Percentiles rank a stretch among this genome's conserved stretches.
phyloP scores from a whole-genome alignment of 2,797 vertebrate genomes.

The Tokudaia tokunoshimensis region DNA sequence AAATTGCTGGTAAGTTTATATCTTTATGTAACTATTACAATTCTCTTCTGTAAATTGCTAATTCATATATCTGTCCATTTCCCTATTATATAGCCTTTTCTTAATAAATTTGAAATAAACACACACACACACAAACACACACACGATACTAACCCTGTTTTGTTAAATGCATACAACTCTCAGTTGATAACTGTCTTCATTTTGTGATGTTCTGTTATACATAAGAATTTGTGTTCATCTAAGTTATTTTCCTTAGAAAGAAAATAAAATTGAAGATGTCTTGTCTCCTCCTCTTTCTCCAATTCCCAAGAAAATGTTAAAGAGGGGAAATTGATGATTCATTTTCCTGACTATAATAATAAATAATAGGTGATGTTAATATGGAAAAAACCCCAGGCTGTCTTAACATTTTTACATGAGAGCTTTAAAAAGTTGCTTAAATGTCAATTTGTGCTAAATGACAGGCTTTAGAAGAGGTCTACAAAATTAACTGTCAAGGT shows the following conservation, averaged over 20 bases:
- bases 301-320: conserved; percentile 65
- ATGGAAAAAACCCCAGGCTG: conserved; percentile 4
- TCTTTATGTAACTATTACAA: not conserved
- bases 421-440: conserved; percentile 74
- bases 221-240: conserved; percentile 60
- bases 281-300: not conserved
- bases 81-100: not conserved
- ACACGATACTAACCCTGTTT: not conserved
- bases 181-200: not conserved
- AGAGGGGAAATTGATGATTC: conserved; percentile 55
- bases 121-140: not conserved
- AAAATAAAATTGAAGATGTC: conserved; percentile 30
- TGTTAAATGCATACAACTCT: not conserved
- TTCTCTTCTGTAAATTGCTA: not conserved
- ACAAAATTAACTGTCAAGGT: conserved; percentile 78
- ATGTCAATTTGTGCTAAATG: conserved; percentile 76
- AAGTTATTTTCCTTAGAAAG: conserved; percentile 31
- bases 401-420: conserved; percentile 69
- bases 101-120: not conserved
- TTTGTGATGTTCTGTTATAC: not conserved
- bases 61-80: not conserved
- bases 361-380: conserved; percentile 65
- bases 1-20: not conserved
- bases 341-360: conserved; percentile 53
- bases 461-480: conserved; percentile 70